Conservation (phyloP, 35 echinoderm and acorn worm species). For the Heliocidaris tuberculata region DNA sequence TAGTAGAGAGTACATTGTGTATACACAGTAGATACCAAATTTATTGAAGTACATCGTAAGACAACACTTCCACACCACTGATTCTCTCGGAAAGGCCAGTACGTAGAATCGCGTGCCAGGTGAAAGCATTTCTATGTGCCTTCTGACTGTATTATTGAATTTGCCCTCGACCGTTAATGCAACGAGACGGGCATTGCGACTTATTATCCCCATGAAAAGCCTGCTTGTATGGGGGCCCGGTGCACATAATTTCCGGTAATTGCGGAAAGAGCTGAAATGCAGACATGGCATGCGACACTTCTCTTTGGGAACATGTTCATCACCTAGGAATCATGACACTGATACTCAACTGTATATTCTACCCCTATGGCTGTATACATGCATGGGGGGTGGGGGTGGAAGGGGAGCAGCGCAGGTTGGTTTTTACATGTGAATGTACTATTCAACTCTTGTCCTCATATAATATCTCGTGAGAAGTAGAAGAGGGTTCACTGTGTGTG, state of each 20-base stretch:
- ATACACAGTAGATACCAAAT: not conserved
- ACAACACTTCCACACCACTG: not conserved
- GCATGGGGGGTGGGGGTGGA: too few species aligned
- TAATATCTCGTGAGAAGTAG: too few species aligned
- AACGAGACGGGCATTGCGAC: not conserved
- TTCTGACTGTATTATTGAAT: not conserved
- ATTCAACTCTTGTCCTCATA: not conserved
- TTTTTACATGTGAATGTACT: not conserved
- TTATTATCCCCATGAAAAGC: not conserved
- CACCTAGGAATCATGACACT: not conserved
- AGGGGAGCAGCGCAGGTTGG: too few species aligned
- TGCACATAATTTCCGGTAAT: not conserved
- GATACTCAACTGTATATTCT: not conserved
- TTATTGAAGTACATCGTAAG: not conserved
- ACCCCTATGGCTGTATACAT: too few species aligned
- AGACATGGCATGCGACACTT: not conserved
- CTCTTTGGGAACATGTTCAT: not conserved
- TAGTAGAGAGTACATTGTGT: not conserved
- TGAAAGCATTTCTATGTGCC: not conserved
- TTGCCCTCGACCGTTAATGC: not conserved
- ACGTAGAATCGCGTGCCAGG: not conserved
- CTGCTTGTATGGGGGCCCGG: not conserved
- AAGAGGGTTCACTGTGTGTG: too few species aligned
- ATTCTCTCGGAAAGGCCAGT: not conserved
- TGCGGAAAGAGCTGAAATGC: not conserved